These are phyloP conservation scores for Oscheius sp. DNA, from an alignment of 2,888 invertebrate genomes.

Conservation along the genomic window DNA sequence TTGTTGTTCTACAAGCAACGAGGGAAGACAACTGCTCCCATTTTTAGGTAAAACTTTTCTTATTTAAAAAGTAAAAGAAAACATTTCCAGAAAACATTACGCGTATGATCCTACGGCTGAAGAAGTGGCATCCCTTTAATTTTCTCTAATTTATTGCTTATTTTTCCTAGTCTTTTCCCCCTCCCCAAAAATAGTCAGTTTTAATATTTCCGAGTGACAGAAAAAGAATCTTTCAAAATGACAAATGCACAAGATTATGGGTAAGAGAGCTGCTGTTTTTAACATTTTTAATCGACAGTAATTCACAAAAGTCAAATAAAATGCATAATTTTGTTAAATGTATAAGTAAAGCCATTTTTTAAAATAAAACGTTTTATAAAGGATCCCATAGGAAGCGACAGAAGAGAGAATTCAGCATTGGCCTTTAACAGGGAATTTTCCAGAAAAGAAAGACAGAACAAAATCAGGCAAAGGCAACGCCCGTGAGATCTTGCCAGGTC, in stretches of 20 bases:
- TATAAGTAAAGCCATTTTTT: no score
- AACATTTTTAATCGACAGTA: not conserved
- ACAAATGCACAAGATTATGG: slow-evolving; percentile 4
- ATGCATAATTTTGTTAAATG: slow-evolving; percentile 5
- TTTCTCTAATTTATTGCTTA: not conserved
- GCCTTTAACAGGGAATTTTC: no score
- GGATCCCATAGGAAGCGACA: no score
- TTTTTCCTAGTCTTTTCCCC: no score
- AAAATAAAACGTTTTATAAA: no score
- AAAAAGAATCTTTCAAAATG: not conserved
- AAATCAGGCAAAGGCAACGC: no score
- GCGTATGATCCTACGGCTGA: slow-evolving; percentile 32
- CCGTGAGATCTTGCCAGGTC: no score
- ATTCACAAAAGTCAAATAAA: not conserved
- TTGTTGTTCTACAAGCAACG: slow-evolving; percentile 73
- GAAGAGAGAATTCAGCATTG: no score
- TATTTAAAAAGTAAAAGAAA: not conserved
- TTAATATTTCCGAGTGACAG: slow-evolving; percentile 11
- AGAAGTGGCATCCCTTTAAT: not conserved
- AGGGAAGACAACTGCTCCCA: slow-evolving; percentile 43
- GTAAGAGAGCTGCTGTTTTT: not conserved
- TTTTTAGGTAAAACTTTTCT: slow-evolving; percentile 43
- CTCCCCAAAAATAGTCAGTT: no score
- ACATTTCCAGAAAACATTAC: slow-evolving; percentile 32
- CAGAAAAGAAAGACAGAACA: no score